A percentile compares a stretch with the other conserved stretches of the same genome.
These are phyloP conservation scores for Diabrotica balteata DNA, from an alignment of 2,888 invertebrate species.

Conservation along the genomic window DNA sequence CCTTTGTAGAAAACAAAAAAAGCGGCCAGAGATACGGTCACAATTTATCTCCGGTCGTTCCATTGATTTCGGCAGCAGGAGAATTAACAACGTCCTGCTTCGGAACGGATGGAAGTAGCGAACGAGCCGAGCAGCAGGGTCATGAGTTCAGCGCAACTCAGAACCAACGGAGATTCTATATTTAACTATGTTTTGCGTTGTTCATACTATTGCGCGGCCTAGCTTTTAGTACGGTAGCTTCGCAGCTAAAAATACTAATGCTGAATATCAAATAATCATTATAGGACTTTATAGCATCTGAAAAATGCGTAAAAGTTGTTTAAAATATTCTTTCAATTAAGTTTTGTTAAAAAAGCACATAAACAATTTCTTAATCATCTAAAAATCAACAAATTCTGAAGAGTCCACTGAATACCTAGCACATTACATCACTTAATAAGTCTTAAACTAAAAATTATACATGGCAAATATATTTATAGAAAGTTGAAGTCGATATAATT, in stretches of 20 bases:
- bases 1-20: conserved; percentile 10
- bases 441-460: too few relatives aligned
- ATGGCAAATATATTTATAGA: too few relatives aligned
- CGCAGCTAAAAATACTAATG: not conserved
- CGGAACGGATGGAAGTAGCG: conserved; percentile 39
- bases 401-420: too few relatives aligned
- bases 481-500: too few relatives aligned
- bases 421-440: too few relatives aligned
- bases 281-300: too few relatives aligned
- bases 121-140: conserved; percentile 40
- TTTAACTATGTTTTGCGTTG: conserved; percentile 37
- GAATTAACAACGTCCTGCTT: conserved; percentile 40
- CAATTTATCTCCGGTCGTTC: conserved; percentile 19
- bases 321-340: too few relatives aligned
- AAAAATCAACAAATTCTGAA: too few relatives aligned
- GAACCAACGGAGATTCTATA: conserved; percentile 45
- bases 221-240: conserved; percentile 8
- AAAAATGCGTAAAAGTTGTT: too few relatives aligned
- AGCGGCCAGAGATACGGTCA: conserved; percentile 10
- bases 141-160: conserved; percentile 46
- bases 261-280: too few relatives aligned
- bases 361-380: too few relatives aligned
- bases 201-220: conserved; percentile 7
- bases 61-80: conserved; percentile 32
- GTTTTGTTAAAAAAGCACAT: too few relatives aligned